Evolutionary conservation across 2,888 invertebrate species (phyloP).

Genomic region (Dyspetes luteomarginatus): DNA sequence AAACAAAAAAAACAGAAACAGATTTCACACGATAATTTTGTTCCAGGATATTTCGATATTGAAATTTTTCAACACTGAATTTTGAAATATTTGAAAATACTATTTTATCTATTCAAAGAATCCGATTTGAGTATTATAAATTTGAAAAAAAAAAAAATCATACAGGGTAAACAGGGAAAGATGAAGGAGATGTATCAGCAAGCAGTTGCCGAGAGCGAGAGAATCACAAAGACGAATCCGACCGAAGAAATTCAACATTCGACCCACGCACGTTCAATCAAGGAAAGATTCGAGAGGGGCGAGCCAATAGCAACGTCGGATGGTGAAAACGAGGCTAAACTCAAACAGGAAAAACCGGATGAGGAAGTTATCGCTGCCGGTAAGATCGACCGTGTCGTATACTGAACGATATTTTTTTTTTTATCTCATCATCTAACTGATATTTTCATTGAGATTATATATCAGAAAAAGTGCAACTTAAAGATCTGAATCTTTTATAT

Average conservation of each 20-base stretch:
- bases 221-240: constrained; percentile 82
- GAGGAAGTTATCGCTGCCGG: constrained; percentile 92
- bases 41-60: not conserved
- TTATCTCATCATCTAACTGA: not conserved
- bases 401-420: not conserved
- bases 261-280: constrained; percentile 87
- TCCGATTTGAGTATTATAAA: not conserved
- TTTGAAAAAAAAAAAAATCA: not conserved
- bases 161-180: constrained; percentile 93
- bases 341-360: constrained; percentile 88
- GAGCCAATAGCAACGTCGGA: constrained; percentile 86
- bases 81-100: not conserved
- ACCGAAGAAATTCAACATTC: constrained; percentile 81
- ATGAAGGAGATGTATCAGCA: constrained; percentile 97
- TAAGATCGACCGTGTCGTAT: constrained; percentile 75
- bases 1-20: too few species aligned
- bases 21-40: too few species aligned
- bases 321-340: constrained; percentile 84
- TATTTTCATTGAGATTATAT: not conserved
- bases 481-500: too few species aligned
- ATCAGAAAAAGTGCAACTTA: not conserved
- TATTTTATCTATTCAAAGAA: not conserved
- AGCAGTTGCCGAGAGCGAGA: constrained; percentile 92
- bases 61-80: not conserved
- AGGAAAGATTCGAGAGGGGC: constrained; percentile 93